Conservation (phyloP, 2,888 invertebrate species). For the Apamea sordens region DNA sequence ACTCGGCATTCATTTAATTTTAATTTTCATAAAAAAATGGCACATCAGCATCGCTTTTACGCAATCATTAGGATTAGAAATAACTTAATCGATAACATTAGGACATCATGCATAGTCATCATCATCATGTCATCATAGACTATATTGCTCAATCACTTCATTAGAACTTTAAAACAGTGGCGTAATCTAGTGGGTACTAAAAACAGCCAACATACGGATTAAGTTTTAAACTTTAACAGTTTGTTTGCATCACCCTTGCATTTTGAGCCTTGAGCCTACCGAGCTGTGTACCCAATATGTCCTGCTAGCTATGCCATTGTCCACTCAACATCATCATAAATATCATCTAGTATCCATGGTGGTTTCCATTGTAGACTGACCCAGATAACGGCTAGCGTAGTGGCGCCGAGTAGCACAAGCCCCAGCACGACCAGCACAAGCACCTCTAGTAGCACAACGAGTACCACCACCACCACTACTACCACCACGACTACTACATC, state of each 20-base stretch:
- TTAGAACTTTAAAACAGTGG: conserved; percentile 7
- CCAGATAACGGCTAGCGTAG: conserved; percentile 77
- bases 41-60: conserved; percentile 30
- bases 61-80: conserved; percentile 24
- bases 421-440: conserved; percentile 76
- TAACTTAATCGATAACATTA: conserved; percentile 14
- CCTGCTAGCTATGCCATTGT: conserved; percentile 3
- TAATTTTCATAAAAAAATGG: conserved; percentile 13
- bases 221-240: neutral
- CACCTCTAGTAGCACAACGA: conserved; percentile 82
- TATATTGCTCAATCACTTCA: conserved; percentile 3
- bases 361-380: conserved; percentile 79
- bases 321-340: conserved; percentile 14
- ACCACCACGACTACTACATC: conserved; percentile 83
- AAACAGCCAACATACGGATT: neutral
- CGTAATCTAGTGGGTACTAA: neutral
- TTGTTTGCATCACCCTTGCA: neutral
- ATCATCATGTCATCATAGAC: neutral
- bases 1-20: conserved; percentile 34
- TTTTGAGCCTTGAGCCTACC: neutral
- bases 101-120: conserved; percentile 7
- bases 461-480: conserved; percentile 75
- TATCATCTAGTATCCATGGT: conserved; percentile 55
- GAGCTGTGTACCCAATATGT: neutral
- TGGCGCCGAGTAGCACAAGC: conserved; percentile 78